phyloP scores from a whole-genome alignment of 2,797 vertebrate genomes.

The Botia almorhae region DNA sequence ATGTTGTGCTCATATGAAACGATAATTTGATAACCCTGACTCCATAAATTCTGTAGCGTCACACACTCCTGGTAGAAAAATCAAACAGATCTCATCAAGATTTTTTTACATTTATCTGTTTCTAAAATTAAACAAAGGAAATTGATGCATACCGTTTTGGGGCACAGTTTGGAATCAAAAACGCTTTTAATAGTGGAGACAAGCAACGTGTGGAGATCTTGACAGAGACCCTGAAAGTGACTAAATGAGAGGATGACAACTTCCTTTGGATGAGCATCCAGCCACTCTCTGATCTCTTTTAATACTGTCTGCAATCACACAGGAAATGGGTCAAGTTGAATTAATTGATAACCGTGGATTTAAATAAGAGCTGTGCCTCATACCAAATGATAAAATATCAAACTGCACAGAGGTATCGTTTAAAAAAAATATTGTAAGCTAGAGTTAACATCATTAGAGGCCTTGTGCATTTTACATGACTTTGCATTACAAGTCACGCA shows the following conservation, averaged over 20 bases:
- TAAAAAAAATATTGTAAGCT: neutral
- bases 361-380: neutral
- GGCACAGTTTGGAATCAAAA: constrained; percentile 86
- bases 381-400: neutral
- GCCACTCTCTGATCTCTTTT: constrained; percentile 86
- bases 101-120: neutral
- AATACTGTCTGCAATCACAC: constrained; percentile 79
- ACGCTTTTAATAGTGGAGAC: constrained; percentile 80
- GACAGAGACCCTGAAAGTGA: constrained; percentile 85
- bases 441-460: neutral
- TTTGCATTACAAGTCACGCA: neutral
- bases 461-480: no score
- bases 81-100: neutral
- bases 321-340: neutral
- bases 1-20: constrained; percentile 84
- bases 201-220: constrained; percentile 82
- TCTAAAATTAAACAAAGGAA: constrained; percentile 4
- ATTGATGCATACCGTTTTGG: constrained; percentile 80
- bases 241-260: constrained; percentile 90
- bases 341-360: no score
- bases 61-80: constrained; percentile 78
- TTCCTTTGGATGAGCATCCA: constrained; percentile 88
- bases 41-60: constrained; percentile 86
- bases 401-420: neutral
- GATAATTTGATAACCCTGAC: constrained; percentile 81